Base-by-base conservation (phyloP, 2,113 vertebrate species). In the Panthera tigris region DNA sequence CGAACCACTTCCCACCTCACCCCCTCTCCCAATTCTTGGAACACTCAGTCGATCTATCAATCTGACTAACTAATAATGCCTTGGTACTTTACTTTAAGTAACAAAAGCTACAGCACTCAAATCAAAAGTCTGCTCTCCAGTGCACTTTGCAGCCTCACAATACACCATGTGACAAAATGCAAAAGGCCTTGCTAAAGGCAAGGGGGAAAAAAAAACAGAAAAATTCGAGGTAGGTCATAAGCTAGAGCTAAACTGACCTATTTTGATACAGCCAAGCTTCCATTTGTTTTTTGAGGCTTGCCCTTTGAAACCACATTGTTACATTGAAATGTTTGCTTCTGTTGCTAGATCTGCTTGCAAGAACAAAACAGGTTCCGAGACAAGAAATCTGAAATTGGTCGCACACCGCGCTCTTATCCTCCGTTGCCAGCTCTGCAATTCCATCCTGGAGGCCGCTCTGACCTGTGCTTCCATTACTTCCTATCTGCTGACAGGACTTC, bases 301-400 rank as follows among this genome's bases (percentile, higher is more conserved):
- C 48, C 63, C 84, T 87, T 88, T 12, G 65, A 63, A 89, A 84
- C 55, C 55, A 50, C 69, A 87, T 15, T 85, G 89, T 81, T 41
- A 85, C 68, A 93, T 41, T 65, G 71, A 88, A 79, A 55, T 61
- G 10, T 82, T 86, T 50, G 57, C 85, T 96, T 93, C 45, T 33
- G 21, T 76, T 63, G 57, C 36, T 55, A 52, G 29, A 84, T 74
- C 41, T 14, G 45, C 81, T 88, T 95, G n/a, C 29, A 80, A 93
- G 71, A 73, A 91, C 76, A 81, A 82, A 78, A 80, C 65, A 89
- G 89, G 82, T 65, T 91, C 74, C 23, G 63, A 84, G 80, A 57
- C 6, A 33, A 97, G 86, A 94, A 93, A 93, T 78, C 91, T 36
- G 89, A 48, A 89, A 86, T 2, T 25, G 55, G 66, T 48, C 76